Percentiles rank a stretch among this genome's conserved stretches.
Conservation (phyloP, 2,113 vertebrate genomes). For the Pantherophis guttatus region DNA sequence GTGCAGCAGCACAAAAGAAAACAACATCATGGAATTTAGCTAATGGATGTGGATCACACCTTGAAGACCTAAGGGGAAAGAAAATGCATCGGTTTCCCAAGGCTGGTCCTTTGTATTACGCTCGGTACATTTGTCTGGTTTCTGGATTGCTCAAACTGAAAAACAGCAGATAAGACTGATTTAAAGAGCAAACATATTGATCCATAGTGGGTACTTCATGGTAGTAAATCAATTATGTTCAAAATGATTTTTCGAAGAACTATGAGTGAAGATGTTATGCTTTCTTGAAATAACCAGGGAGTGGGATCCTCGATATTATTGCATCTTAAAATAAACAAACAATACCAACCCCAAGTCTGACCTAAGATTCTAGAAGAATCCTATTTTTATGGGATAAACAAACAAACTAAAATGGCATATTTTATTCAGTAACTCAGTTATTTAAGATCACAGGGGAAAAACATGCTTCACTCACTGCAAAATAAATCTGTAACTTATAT, state of each 20-base stretch:
- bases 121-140: neutral
- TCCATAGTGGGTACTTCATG: neutral
- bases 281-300: neutral
- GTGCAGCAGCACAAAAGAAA: neutral
- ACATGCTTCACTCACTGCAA: neutral
- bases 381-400: neutral
- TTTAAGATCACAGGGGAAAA: neutral
- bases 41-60: conserved; percentile 10
- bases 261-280: neutral
- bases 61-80: neutral
- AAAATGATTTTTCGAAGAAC: neutral
- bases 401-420: neutral
- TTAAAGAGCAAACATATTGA: neutral
- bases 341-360: neutral
- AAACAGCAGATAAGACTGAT: neutral
- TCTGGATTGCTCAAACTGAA: neutral
- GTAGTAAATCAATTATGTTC: neutral
- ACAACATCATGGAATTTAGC: neutral
- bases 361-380: neutral
- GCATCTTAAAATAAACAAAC: neutral
- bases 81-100: neutral
- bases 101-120: neutral
- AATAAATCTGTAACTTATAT: neutral
- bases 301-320: neutral
- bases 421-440: neutral